Evolutionary conservation across 2,113 vertebrate species (phyloP).

Genomic region (Helogale parvula): DNA sequence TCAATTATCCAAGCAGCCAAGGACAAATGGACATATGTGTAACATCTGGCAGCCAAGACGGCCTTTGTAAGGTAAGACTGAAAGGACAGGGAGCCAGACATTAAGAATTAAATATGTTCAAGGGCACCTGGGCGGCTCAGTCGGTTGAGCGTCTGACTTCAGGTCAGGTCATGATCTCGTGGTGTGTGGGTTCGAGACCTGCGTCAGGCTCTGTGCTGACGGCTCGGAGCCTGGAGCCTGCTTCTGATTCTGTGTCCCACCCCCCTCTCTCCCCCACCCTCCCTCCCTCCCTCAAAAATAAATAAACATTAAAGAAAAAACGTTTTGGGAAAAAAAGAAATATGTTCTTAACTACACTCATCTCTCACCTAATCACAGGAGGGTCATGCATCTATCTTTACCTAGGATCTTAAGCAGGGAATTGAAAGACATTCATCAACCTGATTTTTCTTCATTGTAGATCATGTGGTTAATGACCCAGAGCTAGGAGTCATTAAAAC

Average conservation of each 20-base stretch:
- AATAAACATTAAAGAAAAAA: too few species aligned
- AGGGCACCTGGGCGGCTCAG: too few species aligned
- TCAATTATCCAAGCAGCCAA: conserved; percentile 83
- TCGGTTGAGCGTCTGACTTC: too few species aligned
- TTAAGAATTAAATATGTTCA: background rate
- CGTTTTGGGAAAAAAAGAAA: rapidly evolving
- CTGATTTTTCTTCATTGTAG: background rate
- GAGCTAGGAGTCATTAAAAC: background rate
- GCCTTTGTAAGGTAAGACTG: conserved; percentile 93
- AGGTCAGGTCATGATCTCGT: too few species aligned
- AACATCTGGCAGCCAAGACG: conserved; percentile 95
- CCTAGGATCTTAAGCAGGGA: background rate
- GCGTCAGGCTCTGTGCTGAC: too few species aligned
- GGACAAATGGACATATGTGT: conserved; percentile 95
- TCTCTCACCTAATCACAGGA: background rate
- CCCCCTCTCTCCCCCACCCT: too few species aligned
- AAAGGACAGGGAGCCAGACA: background rate
- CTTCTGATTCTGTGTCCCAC: too few species aligned
- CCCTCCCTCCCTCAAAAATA: too few species aligned
- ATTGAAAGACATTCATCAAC: background rate
- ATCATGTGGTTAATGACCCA: background rate
- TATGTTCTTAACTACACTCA: background rate
- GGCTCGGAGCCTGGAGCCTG: too few species aligned
- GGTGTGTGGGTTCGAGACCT: too few species aligned
- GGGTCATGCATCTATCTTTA: background rate